Conservation (phyloP, 2,797 vertebrate species). For the Etheostoma perlongum region DNA sequence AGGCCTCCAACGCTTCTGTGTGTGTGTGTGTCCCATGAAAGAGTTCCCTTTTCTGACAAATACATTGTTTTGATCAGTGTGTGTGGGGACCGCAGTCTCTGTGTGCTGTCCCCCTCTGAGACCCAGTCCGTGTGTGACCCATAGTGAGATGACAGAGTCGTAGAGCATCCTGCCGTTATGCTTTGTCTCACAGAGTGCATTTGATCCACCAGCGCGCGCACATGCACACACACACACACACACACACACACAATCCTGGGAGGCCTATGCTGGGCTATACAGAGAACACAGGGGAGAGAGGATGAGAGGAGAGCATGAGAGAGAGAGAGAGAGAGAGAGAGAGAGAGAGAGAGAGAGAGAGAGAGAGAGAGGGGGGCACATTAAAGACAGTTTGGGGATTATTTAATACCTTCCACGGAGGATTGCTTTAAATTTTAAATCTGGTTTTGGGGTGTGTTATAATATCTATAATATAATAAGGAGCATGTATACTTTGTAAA, state of each 20-base stretch:
- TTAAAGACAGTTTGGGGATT: background rate
- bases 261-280: constrained; percentile 62
- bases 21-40: constrained; percentile 73
- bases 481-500: background rate
- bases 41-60: constrained; percentile 81
- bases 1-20: constrained; percentile 73
- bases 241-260: constrained; percentile 47
- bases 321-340: constrained; percentile 30
- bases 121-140: constrained; percentile 67
- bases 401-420: background rate
- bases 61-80: constrained; percentile 84
- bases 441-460: background rate
- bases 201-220: constrained; percentile 73
- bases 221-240: constrained; percentile 27
- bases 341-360: background rate
- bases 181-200: constrained; percentile 81
- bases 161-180: constrained; percentile 79
- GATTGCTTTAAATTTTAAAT: background rate
- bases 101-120: constrained; percentile 73
- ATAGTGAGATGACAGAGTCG: constrained; percentile 84
- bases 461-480: too few species aligned
- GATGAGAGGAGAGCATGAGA: constrained; percentile 52
- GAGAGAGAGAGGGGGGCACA: constrained; percentile 42
- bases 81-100: constrained; percentile 71
- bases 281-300: constrained; percentile 70